A percentile compares a stretch with the other conserved stretches of the same genome.
Evolutionary conservation across 2,888 invertebrate genomes (phyloP).

Genomic region (Leptopterna dolabrata): DNA sequence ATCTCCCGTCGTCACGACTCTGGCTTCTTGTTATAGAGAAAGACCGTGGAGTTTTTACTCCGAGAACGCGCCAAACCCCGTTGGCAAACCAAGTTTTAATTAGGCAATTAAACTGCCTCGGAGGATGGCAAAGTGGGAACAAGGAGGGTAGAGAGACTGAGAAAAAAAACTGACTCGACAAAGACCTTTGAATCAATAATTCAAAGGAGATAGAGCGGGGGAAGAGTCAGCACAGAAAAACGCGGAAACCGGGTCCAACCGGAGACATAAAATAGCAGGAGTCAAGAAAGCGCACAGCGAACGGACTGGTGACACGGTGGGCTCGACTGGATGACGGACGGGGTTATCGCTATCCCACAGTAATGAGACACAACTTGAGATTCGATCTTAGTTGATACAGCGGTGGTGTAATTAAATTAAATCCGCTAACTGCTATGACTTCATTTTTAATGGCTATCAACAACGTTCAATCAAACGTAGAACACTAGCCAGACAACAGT

Average conservation of each 20-base stretch:
- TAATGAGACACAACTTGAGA: neutral
- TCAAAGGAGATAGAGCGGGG: slow-evolving; percentile 13
- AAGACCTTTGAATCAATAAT: slow-evolving; percentile 34
- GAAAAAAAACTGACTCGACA: slow-evolving; percentile 14
- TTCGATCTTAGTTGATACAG: neutral
- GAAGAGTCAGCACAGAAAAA: slow-evolving; percentile 20
- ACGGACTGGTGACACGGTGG: slow-evolving; percentile 4
- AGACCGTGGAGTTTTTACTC: slow-evolving; percentile 17
- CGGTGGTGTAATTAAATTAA: neutral
- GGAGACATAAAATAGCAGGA: slow-evolving; percentile 20
- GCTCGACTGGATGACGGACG: neutral
- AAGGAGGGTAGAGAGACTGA: neutral
- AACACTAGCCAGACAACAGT: too few species aligned
- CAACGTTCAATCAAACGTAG: too few species aligned
- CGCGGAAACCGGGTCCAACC: slow-evolving; percentile 1
- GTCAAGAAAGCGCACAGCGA: neutral
- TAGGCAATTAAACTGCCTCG: slow-evolving; percentile 43
- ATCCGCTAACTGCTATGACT: neutral
- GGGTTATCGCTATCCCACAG: neutral
- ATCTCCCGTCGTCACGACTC: slow-evolving; percentile 5
- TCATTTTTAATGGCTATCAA: too few species aligned
- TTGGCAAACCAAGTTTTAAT: slow-evolving; percentile 23
- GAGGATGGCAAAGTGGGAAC: slow-evolving; percentile 30
- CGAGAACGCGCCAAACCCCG: slow-evolving; percentile 5
- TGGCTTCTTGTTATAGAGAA: slow-evolving; percentile 6